phyloP scores from a whole-genome alignment of 2,797 vertebrate species.

The Poecilia velifera region DNA sequence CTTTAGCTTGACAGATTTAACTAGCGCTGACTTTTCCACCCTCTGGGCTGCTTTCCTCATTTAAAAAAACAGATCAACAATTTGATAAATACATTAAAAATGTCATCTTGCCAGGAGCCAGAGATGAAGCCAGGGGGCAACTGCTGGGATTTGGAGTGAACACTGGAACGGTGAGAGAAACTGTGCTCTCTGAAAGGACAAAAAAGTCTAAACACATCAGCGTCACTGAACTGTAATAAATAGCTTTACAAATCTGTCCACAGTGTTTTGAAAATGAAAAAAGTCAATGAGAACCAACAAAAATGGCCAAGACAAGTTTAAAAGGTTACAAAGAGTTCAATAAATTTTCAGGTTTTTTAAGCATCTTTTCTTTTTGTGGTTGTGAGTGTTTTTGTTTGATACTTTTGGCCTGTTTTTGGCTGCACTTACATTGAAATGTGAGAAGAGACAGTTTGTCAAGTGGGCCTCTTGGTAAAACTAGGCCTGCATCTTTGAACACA shows the following conservation, averaged over 20 bases:
- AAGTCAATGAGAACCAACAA: not conserved
- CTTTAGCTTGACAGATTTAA: not conserved
- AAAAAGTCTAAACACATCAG: not conserved
- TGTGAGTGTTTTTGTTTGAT: not conserved
- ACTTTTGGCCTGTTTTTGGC: not conserved
- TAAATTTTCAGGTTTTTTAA: not conserved
- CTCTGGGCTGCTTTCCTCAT: not conserved
- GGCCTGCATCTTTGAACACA: no score
- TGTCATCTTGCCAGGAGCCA: not conserved
- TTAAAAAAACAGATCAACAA: not conserved
- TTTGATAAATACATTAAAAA: slow-evolving; percentile 8
- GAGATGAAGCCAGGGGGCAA: not conserved
- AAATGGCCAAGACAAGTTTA: not conserved
- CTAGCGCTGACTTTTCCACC: not conserved
- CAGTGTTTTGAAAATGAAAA: not conserved
- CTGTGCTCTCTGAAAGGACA: not conserved
- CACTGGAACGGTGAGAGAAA: not conserved
- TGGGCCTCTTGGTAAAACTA: no score
- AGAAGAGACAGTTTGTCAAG: no score
- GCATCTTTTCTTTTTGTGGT: no score
- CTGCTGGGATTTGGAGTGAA: not conserved
- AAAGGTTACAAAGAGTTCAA: not conserved
- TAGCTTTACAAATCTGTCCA: not conserved
- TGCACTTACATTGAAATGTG: no score
- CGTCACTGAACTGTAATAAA: not conserved